A percentile compares a stretch with the other conserved stretches of the same genome.
phyloP scores from a whole-genome alignment of 1,140 invertebrate genomes.

The Drosophila kohkoa region DNA sequence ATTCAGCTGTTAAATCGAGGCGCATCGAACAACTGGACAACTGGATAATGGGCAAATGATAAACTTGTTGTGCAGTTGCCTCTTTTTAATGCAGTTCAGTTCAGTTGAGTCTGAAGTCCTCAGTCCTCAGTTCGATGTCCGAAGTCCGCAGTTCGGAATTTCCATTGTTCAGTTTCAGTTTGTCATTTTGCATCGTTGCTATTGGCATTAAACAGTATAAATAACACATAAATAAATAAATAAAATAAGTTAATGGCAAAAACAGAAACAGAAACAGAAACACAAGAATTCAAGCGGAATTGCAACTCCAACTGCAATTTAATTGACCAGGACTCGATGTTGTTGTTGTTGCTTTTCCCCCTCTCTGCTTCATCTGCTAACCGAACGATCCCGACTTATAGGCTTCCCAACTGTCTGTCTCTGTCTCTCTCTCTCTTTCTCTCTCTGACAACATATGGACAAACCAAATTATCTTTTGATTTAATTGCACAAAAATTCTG shows the following conservation, averaged over 20 bases:
- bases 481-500: constrained; percentile 72
- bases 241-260: constrained; percentile 45
- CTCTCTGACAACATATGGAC: constrained; percentile 20
- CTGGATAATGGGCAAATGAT: background rate
- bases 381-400: constrained; percentile 1
- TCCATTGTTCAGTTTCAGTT: constrained; percentile 58
- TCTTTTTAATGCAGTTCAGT: constrained; percentile 60
- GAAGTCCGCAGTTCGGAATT: no score
- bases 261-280: constrained; percentile 42
- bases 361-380: background rate
- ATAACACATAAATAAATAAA: constrained; percentile 62
- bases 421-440: background rate
- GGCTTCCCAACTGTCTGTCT: constrained; percentile 7
- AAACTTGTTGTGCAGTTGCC: background rate
- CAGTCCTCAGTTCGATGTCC: no score
- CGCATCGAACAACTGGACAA: background rate
- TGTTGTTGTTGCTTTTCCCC: background rate
- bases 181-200: constrained; percentile 52
- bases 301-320: constrained; percentile 58
- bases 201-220: constrained; percentile 73
- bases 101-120: no score
- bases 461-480: constrained; percentile 55
- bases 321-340: constrained; percentile 54
- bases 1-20: background rate
- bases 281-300: constrained; percentile 28